Percentiles rank a stretch among this genome's conserved stretches.
phyloP scores from a whole-genome alignment of 1,140 invertebrate species.

The Bombus confusus region DNA sequence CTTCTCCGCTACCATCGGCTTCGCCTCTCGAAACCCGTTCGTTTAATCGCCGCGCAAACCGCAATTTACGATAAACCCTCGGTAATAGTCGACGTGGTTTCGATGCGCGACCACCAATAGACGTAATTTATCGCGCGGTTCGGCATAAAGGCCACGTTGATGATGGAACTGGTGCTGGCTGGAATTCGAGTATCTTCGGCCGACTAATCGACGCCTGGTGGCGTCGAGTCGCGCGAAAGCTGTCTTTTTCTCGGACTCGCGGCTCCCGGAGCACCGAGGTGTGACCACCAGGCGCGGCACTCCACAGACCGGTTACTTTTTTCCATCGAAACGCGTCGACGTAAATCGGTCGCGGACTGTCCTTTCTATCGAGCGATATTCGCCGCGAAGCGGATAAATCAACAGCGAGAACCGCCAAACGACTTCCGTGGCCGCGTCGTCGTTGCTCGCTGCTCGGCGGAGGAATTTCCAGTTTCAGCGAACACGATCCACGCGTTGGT shows the following conservation, averaged over 20 bases:
- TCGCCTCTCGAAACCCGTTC: slow-evolving; percentile 11
- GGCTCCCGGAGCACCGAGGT: neutral
- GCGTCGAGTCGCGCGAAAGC: neutral
- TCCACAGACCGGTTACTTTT: slow-evolving; percentile 35
- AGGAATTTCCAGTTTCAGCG: no score
- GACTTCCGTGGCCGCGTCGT: no score
- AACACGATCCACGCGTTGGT: no score
- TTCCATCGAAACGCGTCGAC: slow-evolving; percentile 57
- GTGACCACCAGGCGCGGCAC: neutral
- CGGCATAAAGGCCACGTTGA: no score
- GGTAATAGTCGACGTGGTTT: slow-evolving; percentile 15
- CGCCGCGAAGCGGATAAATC: neutral
- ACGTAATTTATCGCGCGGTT: slow-evolving; percentile 28
- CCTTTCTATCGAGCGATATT: slow-evolving; percentile 58
- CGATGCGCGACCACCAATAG: slow-evolving; percentile 15
- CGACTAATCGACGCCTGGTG: neutral
- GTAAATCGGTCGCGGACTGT: slow-evolving; percentile 61
- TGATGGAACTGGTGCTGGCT: no score
- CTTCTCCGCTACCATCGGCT: no score
- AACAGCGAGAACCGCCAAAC: neutral
- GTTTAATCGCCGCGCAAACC: slow-evolving; percentile 31
- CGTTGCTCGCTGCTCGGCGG: rapidly evolving
- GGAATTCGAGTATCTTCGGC: no score
- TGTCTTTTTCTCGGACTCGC: neutral
- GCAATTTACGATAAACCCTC: slow-evolving; percentile 25